Conservation (phyloP, 1,140 invertebrate species). For the Calosoma granatense region DNA sequence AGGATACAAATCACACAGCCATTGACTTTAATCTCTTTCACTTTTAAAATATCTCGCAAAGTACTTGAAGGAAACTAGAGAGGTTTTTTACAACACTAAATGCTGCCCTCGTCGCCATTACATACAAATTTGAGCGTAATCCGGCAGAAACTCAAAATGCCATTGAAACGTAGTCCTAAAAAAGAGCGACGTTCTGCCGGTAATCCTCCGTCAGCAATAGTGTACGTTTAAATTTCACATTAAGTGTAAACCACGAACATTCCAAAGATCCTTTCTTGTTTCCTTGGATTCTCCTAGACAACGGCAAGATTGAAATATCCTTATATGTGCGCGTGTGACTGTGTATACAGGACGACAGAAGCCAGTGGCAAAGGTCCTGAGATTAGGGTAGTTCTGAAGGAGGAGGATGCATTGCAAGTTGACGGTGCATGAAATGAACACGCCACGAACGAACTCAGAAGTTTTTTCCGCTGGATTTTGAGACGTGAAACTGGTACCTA, state of each 20-base stretch:
- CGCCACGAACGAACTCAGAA: background rate
- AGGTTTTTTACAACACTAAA: no score
- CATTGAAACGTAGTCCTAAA: background rate
- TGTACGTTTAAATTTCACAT: background rate
- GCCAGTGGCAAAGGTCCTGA: background rate
- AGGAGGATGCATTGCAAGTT: background rate
- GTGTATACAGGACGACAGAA: no score
- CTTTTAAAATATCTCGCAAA: no score
- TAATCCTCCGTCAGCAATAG: background rate
- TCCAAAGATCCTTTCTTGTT: no score
- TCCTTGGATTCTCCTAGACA: no score
- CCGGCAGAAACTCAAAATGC: background rate
- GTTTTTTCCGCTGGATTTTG: background rate
- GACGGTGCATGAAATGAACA: constrained; percentile 7
- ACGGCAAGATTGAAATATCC: background rate
- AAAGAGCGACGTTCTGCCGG: background rate
- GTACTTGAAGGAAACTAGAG: no score
- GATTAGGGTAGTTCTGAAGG: constrained; percentile 1
- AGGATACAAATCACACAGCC: no score
- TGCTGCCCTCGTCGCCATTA: no score
- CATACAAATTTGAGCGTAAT: no score
- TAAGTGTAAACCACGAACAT: background rate
- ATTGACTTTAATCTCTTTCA: no score
- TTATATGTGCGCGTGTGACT: no score
- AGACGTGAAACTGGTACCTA: background rate